Evolutionary conservation across 2,888 invertebrate species (phyloP), one percentile per base, ranked within the genome.

Genomic region (Alloscopus bannaensis): DNA sequence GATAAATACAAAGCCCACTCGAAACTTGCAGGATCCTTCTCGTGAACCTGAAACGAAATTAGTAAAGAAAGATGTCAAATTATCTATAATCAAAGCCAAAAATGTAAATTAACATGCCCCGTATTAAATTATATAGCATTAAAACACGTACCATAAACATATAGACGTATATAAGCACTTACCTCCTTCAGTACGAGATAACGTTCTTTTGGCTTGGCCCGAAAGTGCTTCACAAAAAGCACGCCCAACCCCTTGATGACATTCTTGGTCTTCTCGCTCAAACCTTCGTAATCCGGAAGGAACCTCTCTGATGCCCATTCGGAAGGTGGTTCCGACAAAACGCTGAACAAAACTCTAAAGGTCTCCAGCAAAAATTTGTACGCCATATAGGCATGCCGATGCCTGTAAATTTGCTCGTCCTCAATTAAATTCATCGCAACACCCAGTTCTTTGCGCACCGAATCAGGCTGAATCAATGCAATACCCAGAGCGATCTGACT

Each of bases 1-100:
- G 65, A 45, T 6, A 72, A 20, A 24, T 70, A 68, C 1, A 83
- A 16, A 18, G 31, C 42, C 82, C 80, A 83, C 45, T 83, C 84
- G 2, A 69, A 29, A 29, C 24, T 52, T 2, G 69, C 75, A 0
- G 64, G 11, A 16, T 77, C 75, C 1, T n/a, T 16, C 22, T 31
- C 69, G 16, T 16, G 22, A 26, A 77, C 57, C 84, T 83, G 28
- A 20, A 55, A 47, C 6, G n/a, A 29, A 20, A 18, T 29, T 59
- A 36, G 64, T 13, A 64, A 45, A n/a, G n/a, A n/a, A n/a, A n/a
- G n/a, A n/a, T n/a, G n/a, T n/a, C n/a, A n/a, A n/a, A n/a, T n/a
- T n/a, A n/a, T n/a, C n/a, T n/a, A n/a, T 55, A 42, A 36, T 24
- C 29, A 16, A 45, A 26, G n/a, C n/a, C n/a, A n/a, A n/a, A n/a